Conservation (phyloP, 2,113 vertebrate species). For the Eidolon helvum region DNA sequence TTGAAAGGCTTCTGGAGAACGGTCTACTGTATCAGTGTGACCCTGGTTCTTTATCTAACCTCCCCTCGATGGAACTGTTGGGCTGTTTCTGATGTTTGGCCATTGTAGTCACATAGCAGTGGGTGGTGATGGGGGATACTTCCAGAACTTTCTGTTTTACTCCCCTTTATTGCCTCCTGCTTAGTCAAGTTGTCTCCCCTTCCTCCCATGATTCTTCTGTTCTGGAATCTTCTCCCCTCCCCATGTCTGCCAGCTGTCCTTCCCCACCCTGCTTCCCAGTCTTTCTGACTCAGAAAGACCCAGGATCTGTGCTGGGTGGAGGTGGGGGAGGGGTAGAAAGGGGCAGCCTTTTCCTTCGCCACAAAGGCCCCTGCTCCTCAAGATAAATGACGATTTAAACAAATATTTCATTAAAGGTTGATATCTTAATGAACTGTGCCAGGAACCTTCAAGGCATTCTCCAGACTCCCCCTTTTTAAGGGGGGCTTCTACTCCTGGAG, state of each 20-base stretch:
- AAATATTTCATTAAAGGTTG: constrained; percentile 88
- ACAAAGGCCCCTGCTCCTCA: constrained; percentile 54
- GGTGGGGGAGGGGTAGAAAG: background rate
- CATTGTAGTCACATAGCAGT: background rate
- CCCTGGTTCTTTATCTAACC: background rate
- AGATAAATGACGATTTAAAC: constrained; percentile 87
- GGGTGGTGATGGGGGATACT: background rate
- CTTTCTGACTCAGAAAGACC: constrained; percentile 11
- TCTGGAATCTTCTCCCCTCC: background rate
- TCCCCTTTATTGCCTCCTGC: background rate
- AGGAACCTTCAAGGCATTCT: constrained; percentile 79
- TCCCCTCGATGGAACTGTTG: background rate
- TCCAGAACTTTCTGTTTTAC: background rate
- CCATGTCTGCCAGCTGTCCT: background rate
- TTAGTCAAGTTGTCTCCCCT: background rate
- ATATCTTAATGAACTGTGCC: constrained; percentile 89
- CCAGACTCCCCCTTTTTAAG: constrained; percentile 64
- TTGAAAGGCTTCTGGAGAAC: background rate
- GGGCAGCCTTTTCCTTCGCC: constrained; percentile 66
- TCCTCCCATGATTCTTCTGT: background rate
- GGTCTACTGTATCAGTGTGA: rapidly evolving
- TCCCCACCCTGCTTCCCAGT: background rate
- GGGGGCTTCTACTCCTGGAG: constrained; percentile 79
- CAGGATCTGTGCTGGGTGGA: background rate
- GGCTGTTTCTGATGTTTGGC: background rate